Evolutionary conservation across 1,140 invertebrate species (phyloP), one percentile per base, ranked within the genome.

Genomic region (Rhyzopertha dominica): DNA sequence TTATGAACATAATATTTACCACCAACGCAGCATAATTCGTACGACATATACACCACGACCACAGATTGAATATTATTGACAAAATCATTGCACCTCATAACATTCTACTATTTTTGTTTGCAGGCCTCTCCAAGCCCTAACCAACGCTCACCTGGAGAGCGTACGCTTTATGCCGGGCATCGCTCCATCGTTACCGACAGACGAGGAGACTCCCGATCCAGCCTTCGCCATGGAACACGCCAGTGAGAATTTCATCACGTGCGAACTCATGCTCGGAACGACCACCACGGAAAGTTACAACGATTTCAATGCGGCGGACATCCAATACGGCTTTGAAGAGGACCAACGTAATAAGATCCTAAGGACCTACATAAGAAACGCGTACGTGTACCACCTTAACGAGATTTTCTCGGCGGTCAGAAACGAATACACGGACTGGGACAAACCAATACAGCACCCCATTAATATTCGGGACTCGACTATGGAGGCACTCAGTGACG

Each of bases 401-500:
- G 90, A 95, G 69, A 93, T 95, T 43, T 90, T 89, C 61, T 83
- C 89, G 17, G 89, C 91, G 5, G 79, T 95, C 8, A 73, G 87
- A 19, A 93, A 95, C 71, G 89, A 95, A 66, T 96, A 96, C 69
- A 92, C 88, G 22, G 87, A 93, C 67, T 93, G 90, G 90, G 84
- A 87, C 62, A 84, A 88, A 55, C 82, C 86, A 3, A 87, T 85
- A 18, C 78, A 85, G 38, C 86, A 91, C 62, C 87, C 88, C 0
- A 84, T 89, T 59, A 86, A 85, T 63, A 77, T 87, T 31, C 68
- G 91, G 7, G 88, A 95, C 64, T 85, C 84, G 10, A 87, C 91
- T 0, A 80, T 95, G 67, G 88, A 91, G 56, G 81, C 91, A 3
- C 70, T 96, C 1, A 85, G 85, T 59, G 92, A 97, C 63, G 90